phyloP scores from a whole-genome alignment of 2,797 vertebrate species.

The Lates japonicus region DNA sequence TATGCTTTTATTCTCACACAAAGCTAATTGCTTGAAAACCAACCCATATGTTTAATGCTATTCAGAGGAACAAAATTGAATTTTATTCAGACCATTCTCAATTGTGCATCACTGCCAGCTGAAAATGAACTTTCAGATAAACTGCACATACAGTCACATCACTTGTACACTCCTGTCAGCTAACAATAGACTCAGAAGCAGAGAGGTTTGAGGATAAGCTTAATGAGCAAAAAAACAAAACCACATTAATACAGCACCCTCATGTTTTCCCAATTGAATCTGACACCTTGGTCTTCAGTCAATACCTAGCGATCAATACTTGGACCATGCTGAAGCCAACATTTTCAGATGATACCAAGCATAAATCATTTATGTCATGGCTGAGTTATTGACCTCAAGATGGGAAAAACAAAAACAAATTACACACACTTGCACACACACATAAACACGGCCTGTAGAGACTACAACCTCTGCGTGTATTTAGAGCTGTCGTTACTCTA shows the following conservation, averaged over 20 bases:
- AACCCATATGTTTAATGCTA: background rate
- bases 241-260: slow-evolving; percentile 37
- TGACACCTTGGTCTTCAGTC: slow-evolving; percentile 75
- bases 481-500: slow-evolving; percentile 1
- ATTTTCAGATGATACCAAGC: slow-evolving; percentile 72
- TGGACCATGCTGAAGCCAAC: slow-evolving; percentile 71
- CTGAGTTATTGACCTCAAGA: slow-evolving; percentile 74
- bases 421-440: slow-evolving; percentile 4
- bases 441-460: background rate
- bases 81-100: slow-evolving; percentile 10
- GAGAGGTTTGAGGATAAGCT: slow-evolving; percentile 10
- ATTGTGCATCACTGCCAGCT: slow-evolving; percentile 2
- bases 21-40: slow-evolving; percentile 28
- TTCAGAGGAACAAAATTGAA: slow-evolving; percentile 22
- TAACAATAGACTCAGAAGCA: slow-evolving; percentile 32
- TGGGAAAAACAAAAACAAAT: slow-evolving; percentile 68
- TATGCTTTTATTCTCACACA: slow-evolving; percentile 33
- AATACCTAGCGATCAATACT: slow-evolving; percentile 75
- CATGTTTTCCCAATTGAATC: slow-evolving; percentile 63
- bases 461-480: slow-evolving; percentile 10
- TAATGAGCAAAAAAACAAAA: slow-evolving; percentile 59
- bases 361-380: slow-evolving; percentile 80
- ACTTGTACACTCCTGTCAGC: slow-evolving; percentile 26
- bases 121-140: slow-evolving; percentile 37
- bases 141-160: background rate